Conservation (phyloP, 2,888 invertebrate genomes). For the Stictocephala bisonia region DNA sequence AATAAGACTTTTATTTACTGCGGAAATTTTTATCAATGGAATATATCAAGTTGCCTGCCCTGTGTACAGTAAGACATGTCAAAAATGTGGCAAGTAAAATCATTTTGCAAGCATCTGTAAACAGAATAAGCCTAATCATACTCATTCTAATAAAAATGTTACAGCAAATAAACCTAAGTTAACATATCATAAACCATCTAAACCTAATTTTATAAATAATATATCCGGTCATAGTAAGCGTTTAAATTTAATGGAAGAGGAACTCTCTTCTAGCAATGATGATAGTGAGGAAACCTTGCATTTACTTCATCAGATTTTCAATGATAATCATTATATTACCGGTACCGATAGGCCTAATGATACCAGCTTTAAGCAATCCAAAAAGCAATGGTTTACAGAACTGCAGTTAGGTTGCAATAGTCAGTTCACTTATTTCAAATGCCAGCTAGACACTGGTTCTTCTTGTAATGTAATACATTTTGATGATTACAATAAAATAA, state of each 20-base stretch:
- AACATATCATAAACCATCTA: too few relatives aligned
- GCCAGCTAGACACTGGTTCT: constrained; percentile 4
- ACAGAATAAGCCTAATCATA: neutral
- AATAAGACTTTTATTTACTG: neutral
- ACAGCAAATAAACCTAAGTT: too few relatives aligned
- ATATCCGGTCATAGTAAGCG: too few relatives aligned
- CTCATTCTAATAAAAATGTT: too few relatives aligned
- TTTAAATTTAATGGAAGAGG: too few relatives aligned
- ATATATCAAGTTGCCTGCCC: neutral
- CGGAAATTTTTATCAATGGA: neutral
- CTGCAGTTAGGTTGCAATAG: neutral
- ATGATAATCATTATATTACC: too few relatives aligned
- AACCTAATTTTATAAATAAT: too few relatives aligned
- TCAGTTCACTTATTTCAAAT: neutral
- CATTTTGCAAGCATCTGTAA: neutral
- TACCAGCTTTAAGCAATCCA: neutral
- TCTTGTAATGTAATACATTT: neutral
- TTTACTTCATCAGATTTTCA: too few relatives aligned
- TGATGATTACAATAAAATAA: neutral
- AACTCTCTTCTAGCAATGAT: too few relatives aligned
- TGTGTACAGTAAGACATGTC: neutral
- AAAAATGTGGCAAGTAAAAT: neutral
- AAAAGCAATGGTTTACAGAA: neutral
- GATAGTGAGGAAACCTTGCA: too few relatives aligned
- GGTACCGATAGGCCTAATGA: too few relatives aligned